Evolutionary conservation across 2,888 invertebrate genomes (phyloP).

Genomic region (Gastracanthus pulcherrimus): DNA sequence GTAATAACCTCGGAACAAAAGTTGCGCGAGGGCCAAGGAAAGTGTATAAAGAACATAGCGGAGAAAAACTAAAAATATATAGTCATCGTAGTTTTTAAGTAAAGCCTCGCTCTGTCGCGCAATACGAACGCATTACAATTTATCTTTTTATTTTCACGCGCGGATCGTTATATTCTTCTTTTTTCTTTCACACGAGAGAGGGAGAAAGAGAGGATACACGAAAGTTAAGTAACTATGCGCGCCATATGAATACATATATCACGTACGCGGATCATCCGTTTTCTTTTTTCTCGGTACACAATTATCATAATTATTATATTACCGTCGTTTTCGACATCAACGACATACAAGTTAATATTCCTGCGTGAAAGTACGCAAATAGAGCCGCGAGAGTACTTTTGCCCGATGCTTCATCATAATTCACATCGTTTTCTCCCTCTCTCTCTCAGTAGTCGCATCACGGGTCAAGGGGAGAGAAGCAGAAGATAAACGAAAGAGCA

Average conservation of each 20-base stretch:
- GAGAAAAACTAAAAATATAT: slow-evolving; percentile 24
- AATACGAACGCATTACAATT: not conserved
- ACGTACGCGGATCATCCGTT: slow-evolving; percentile 9
- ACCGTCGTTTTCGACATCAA: not conserved
- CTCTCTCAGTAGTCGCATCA: not conserved
- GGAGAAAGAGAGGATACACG: slow-evolving; percentile 1
- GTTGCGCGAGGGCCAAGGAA: too few species aligned
- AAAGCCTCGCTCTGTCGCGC: slow-evolving; percentile 31
- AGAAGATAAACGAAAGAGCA: slow-evolving; percentile 49
- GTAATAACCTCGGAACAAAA: slow-evolving; percentile 23
- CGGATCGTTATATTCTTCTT: not conserved
- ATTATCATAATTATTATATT: not conserved
- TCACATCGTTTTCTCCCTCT: slow-evolving; percentile 33
- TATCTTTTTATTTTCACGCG: not conserved
- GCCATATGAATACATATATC: slow-evolving; percentile 20
- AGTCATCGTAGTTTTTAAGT: not conserved
- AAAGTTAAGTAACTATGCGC: slow-evolving; percentile 46
- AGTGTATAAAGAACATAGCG: too few species aligned
- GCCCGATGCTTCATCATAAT: slow-evolving; percentile 3
- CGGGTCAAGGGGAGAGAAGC: slow-evolving; percentile 1
- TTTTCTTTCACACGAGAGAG: slow-evolving; percentile 14
- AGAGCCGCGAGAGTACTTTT: slow-evolving; percentile 9
- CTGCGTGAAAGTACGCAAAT: slow-evolving; percentile 11
- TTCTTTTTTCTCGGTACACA: not conserved
- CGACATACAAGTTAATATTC: too few species aligned